Percentiles rank a stretch among this genome's conserved stretches.
phyloP scores from a whole-genome alignment of 2,113 vertebrate genomes.

The Phylloscopus trochiloides region DNA sequence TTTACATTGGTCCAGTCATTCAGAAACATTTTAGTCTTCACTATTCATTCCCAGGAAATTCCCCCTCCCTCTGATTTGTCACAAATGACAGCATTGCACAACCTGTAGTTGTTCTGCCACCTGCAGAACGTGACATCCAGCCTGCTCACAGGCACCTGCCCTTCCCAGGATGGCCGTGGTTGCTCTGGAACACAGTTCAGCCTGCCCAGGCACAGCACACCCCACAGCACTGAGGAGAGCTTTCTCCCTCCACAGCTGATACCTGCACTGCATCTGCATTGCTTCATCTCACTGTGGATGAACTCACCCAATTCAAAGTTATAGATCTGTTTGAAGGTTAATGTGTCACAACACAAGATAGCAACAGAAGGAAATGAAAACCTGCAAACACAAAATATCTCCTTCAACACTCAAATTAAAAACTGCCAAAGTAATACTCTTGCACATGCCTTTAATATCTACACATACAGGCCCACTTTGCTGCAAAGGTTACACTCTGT shows the following conservation, averaged over 20 bases:
- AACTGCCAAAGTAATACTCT: not conserved
- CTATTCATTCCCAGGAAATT: not conserved
- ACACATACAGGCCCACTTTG: not conserved
- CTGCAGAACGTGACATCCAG: not conserved
- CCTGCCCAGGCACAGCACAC: not conserved
- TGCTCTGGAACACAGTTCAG: not conserved
- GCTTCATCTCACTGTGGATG: not conserved
- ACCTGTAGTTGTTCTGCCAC: not conserved
- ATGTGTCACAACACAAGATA: not conserved
- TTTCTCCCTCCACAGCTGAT: not conserved
- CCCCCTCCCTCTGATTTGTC: not conserved
- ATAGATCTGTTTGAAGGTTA: not conserved
- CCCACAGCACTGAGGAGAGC: not conserved
- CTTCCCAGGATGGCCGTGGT: accelerated
- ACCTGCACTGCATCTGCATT: not conserved
- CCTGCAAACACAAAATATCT: not conserved
- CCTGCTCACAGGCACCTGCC: not conserved
- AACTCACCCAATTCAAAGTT: not conserved
- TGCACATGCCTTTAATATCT: not conserved
- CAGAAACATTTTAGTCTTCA: not conserved
- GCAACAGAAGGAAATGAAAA: not conserved
- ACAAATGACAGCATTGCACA: not conserved
- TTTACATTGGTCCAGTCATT: not conserved
- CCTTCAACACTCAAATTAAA: not conserved
- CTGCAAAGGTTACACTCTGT: not conserved